These are phyloP conservation scores for Liopterus haemorrhoidalis DNA, from an alignment of 2,888 invertebrate genomes.

Conservation along the genomic window DNA sequence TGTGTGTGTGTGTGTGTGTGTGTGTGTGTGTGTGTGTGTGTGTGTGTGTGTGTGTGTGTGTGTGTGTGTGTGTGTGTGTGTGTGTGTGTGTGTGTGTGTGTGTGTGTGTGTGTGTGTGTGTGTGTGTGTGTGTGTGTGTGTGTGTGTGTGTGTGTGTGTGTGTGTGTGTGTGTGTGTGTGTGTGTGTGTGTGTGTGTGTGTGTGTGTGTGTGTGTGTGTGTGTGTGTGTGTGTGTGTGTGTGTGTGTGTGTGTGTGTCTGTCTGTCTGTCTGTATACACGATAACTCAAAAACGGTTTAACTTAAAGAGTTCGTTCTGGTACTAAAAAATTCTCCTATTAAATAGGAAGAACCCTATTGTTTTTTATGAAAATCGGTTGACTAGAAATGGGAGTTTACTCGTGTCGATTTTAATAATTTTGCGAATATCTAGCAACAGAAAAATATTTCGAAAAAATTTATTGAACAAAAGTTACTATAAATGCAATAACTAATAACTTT, in stretches of 20 bases:
- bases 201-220: conserved; percentile 2
- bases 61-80: background rate
- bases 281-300: too few species aligned
- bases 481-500: too few species aligned
- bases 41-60: background rate
- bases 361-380: too few species aligned
- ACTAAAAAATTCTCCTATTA: too few species aligned
- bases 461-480: too few species aligned
- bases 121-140: background rate
- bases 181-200: conserved; percentile 3
- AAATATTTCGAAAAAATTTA: too few species aligned
- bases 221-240: background rate
- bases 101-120: conserved; percentile 1
- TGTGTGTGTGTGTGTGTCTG: background rate
- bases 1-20: conserved; percentile 3
- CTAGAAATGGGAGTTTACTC: too few species aligned
- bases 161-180: conserved; percentile 3
- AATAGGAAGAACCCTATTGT: too few species aligned
- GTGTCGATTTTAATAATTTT: too few species aligned
- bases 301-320: too few species aligned
- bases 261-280: conserved; percentile 1
- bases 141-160: background rate
- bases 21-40: conserved; percentile 2
- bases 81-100: conserved; percentile 4
- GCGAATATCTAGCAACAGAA: too few species aligned